Conservation (phyloP, 2,888 invertebrate genomes). For the Protodeltote pygarga region DNA sequence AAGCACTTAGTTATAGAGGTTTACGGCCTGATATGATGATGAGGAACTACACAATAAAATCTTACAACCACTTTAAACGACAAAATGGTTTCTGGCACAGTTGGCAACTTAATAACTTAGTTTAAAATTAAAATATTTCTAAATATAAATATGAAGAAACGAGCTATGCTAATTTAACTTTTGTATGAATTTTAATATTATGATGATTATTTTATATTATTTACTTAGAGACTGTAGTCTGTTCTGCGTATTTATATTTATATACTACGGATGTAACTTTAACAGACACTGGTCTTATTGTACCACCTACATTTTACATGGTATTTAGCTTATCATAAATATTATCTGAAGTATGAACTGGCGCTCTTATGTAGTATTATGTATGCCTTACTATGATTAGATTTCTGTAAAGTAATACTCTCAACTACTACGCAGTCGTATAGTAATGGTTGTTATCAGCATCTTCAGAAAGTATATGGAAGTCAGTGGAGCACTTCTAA, state of each 20-base stretch:
- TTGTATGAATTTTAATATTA: constrained; percentile 19
- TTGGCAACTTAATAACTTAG: constrained; percentile 1
- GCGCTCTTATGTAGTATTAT: constrained; percentile 32
- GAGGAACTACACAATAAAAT: constrained; percentile 4
- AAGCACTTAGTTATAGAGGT: too few relatives aligned
- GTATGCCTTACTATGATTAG: constrained; percentile 29
- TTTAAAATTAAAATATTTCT: not conserved
- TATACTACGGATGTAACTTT: not conserved
- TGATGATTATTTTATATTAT: constrained; percentile 12
- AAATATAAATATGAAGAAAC: constrained; percentile 8
- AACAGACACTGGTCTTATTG: not conserved
- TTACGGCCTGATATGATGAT: not conserved
- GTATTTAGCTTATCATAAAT: constrained; percentile 25
- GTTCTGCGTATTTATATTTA: not conserved
- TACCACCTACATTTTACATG: not conserved
- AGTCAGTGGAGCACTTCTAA: constrained; percentile 27
- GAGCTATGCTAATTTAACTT: constrained; percentile 28
- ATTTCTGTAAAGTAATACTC: constrained; percentile 20
- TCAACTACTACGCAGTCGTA: constrained; percentile 21
- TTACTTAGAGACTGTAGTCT: constrained; percentile 1
- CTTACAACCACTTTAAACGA: constrained; percentile 1
- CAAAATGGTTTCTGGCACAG: constrained; percentile 7
- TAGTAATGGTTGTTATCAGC: constrained; percentile 19
- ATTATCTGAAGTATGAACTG: constrained; percentile 18
- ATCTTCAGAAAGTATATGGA: constrained; percentile 21